Percentiles rank a stretch among this genome's conserved stretches.
Evolutionary conservation across 2,797 vertebrate species (phyloP).

Genomic region (Lutjanus argentimaculatus): DNA sequence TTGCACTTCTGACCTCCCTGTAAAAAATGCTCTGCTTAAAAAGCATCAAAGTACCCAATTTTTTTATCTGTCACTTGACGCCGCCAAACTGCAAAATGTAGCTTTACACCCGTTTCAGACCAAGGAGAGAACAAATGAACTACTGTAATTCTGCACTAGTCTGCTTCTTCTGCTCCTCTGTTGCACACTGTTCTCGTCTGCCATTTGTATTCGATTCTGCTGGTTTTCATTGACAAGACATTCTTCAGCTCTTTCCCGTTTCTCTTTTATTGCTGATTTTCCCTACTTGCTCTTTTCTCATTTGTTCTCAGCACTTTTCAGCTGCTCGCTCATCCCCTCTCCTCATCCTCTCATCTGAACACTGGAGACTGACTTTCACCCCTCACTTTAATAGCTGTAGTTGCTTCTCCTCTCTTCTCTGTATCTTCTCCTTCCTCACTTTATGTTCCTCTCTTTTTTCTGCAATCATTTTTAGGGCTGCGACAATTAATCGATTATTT

Average conservation of each 20-base stretch:
- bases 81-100: slow-evolving; percentile 1
- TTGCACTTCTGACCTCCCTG: neutral
- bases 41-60: neutral
- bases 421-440: neutral
- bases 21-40: neutral
- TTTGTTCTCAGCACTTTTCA: slow-evolving; percentile 49
- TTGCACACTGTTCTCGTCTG: neutral
- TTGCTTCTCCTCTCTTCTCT: neutral
- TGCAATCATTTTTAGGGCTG: no score
- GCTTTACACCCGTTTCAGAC: neutral
- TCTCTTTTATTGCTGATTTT: slow-evolving; percentile 36
- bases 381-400: neutral
- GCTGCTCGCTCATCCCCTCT: slow-evolving; percentile 12
- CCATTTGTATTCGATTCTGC: slow-evolving; percentile 35
- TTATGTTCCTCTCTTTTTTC: neutral
- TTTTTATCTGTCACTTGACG: neutral
- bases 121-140: slow-evolving; percentile 3
- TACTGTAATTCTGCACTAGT: neutral
- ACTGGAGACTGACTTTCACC: slow-evolving; percentile 8
- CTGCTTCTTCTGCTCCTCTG: slow-evolving; percentile 18
- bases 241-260: slow-evolving; percentile 17
- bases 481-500: no score
- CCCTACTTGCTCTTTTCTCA: slow-evolving; percentile 5
- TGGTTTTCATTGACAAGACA: slow-evolving; percentile 26
- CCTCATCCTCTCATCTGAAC: slow-evolving; percentile 3